Evolutionary conservation across 1,140 invertebrate genomes (phyloP), one percentile per base, ranked within the genome.

Genomic region (Papilio polyxenes): DNA sequence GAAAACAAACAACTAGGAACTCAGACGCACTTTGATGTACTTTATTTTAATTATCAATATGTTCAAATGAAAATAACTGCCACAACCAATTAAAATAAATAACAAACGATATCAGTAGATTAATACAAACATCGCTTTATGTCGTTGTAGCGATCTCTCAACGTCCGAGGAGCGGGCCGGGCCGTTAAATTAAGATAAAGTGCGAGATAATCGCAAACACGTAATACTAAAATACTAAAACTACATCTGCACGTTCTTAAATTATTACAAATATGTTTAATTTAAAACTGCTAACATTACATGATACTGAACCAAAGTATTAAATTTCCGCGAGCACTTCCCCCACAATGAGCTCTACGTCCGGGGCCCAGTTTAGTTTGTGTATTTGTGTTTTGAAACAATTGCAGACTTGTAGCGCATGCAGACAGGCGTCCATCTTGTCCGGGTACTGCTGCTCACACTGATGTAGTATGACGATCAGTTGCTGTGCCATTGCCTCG

Each of bases 361-460:
- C 90, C 0, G 92, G 91, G 0, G 86, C 82, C 90, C 91, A 93
- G 59, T 91, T 83, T 8, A 93, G 83, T 44, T 88, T 81, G 76
- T 85, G 85, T 44, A 92, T 87, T 13, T 83, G 85, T 9, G 37
- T 74, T 5, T 88, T 83, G 83, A 92, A 93, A 83, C 90, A 93
- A 59, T 90, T 92, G n/a, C 89, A 89, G 23, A 92, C 83, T 80
- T 92, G 89, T 81, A 92, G 84, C 3, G 87, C 88, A 0, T 87
- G 72, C 4, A 87, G 72, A 80, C 92, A 92, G 8, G 78, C 69
- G 77, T 92, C 91, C 1, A 85, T 83, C 5, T 84, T 78, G 0
- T 37, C 82, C 7, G 85, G 15, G 53, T 31, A 31, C 23, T 31
- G 23, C 23, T 31, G 23, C 23, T 31, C 23, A 31, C 23, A 31